Conservation (phyloP, 1,140 invertebrate genomes). For the Drosophila sulfurigaster region DNA sequence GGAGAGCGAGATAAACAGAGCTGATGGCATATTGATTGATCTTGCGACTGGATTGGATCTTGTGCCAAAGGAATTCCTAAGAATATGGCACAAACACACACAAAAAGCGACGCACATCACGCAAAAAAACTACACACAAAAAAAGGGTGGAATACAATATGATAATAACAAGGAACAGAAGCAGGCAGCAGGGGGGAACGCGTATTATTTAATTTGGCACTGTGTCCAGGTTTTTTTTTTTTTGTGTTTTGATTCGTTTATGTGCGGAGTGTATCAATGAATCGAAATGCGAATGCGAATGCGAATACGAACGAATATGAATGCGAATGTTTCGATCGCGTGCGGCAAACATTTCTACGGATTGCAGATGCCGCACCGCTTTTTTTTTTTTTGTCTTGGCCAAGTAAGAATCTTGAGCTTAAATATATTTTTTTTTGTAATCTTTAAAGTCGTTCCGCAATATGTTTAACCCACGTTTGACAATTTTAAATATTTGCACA, state of each 20-base stretch:
- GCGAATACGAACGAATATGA: conserved; percentile 64
- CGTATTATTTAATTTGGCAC: conserved; percentile 82
- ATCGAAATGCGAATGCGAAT: conserved; percentile 72
- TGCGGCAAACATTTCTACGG: conserved; percentile 75
- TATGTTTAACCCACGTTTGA: conserved; percentile 51
- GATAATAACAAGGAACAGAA: conserved; percentile 74
- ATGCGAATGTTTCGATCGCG: conserved; percentile 79
- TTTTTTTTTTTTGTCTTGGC: conserved; percentile 66
- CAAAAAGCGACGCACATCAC: conserved; percentile 69
- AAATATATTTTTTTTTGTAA: conserved; percentile 48
- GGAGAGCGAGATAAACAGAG: conserved; percentile 35
- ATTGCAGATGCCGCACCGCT: conserved; percentile 55
- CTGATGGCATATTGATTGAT: conserved; percentile 73
- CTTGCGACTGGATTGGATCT: conserved; percentile 62
- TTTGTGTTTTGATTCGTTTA: conserved; percentile 35
- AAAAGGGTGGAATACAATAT: conserved; percentile 82
- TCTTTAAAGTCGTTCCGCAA: conserved; percentile 41
- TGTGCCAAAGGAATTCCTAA: conserved; percentile 69
- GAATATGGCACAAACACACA: conserved; percentile 61
- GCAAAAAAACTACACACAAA: conserved; percentile 70
- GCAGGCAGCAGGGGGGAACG: conserved; percentile 1
- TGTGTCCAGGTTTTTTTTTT: conserved; percentile 42
- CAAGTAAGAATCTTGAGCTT: conserved; percentile 22
- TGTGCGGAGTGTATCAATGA: conserved; percentile 69
- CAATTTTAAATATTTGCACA: no score